Percentiles rank a stretch among this genome's conserved stretches.
These are phyloP conservation scores for Siderastrea siderea DNA, from an alignment of 92 coral and sea anemone genomes.

Conservation along the genomic window DNA sequence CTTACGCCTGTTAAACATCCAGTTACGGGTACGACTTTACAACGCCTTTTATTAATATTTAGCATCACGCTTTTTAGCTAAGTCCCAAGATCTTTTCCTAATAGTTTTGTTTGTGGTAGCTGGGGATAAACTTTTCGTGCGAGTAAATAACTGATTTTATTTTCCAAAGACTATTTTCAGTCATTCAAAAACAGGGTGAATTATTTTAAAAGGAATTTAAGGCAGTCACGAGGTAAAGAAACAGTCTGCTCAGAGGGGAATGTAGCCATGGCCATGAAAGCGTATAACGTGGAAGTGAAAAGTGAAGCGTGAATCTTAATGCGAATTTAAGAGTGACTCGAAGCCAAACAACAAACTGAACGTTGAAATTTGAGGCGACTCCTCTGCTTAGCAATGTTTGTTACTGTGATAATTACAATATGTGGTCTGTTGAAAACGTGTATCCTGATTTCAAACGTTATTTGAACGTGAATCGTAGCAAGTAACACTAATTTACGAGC, in stretches of 20 bases:
- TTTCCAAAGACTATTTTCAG: no score
- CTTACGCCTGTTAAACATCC: neutral
- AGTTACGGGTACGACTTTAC: neutral
- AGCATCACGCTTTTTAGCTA: neutral
- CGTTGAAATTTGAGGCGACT: neutral
- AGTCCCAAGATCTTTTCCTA: no score
- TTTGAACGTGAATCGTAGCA: no score
- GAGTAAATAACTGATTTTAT: no score
- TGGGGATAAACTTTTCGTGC: no score
- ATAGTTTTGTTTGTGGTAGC: no score
- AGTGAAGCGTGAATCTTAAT: neutral
- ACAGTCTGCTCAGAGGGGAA: neutral
- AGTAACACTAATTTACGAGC: no score
- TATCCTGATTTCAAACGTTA: no score
- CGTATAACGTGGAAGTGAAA: conserved; percentile 18
- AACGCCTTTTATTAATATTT: neutral
- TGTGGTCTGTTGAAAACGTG: no score
- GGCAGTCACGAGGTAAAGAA: no score
- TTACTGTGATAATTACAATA: neutral
- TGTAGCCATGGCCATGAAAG: neutral
- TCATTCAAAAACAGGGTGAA: no score
- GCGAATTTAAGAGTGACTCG: neutral
- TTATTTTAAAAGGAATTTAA: no score
- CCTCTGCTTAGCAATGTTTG: neutral
- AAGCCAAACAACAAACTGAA: neutral